Evolutionary conservation across 2,797 vertebrate species (phyloP).

Genomic region (Toxotes lorentzi): DNA sequence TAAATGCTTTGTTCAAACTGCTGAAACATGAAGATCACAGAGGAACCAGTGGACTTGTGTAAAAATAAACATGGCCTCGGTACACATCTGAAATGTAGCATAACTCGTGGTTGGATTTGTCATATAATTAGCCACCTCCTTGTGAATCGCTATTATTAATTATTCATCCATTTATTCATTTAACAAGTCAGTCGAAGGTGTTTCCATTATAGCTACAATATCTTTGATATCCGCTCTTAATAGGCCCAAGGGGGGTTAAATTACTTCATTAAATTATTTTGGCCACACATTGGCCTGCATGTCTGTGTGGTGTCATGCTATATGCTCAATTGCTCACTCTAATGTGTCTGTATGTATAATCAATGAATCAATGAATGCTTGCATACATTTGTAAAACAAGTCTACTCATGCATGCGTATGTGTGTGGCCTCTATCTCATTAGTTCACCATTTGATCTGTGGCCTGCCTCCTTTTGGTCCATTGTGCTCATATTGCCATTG

Average conservation of each 20-base stretch:
- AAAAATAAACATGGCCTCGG: not conserved
- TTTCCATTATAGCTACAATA: conserved; percentile 11
- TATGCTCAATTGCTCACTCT: conserved; percentile 45
- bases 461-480: conserved; percentile 50
- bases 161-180: conserved; percentile 9
- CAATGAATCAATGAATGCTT: conserved; percentile 50
- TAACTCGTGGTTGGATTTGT: not conserved
- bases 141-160: not conserved
- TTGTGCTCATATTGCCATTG: conserved; percentile 61
- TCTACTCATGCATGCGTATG: conserved; percentile 40
- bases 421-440: conserved; percentile 75
- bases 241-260: not conserved
- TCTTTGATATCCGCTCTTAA: conserved; percentile 28
- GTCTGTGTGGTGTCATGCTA: conserved; percentile 25
- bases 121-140: not conserved
- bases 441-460: conserved; percentile 68
- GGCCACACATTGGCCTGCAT: conserved; percentile 2
- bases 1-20: conserved; percentile 29
- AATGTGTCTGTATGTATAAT: conserved; percentile 40
- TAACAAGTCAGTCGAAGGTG: conserved; percentile 24
- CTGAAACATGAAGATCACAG: conserved; percentile 21
- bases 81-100: not conserved
- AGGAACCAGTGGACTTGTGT: not conserved
- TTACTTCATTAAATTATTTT: conserved; percentile 11
- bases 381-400: conserved; percentile 57